These are phyloP conservation scores for Festucalex cinctus DNA, from an alignment of 2,113 vertebrate genomes.

Conservation along the genomic window DNA sequence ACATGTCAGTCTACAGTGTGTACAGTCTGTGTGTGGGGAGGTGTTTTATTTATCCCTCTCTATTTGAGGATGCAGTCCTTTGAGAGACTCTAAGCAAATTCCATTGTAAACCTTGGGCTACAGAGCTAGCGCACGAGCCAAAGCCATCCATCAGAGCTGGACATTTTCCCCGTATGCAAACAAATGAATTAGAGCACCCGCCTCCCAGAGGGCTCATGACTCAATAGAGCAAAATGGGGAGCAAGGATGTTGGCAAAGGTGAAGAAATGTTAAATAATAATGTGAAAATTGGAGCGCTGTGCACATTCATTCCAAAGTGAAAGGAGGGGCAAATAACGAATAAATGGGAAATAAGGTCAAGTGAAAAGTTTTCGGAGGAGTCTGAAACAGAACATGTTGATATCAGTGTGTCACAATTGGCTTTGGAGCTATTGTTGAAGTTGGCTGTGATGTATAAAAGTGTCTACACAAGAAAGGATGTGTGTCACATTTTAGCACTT, in stretches of 20 bases:
- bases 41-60: conserved; percentile 61
- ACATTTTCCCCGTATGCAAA: conserved; percentile 64
- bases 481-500: conserved; percentile 45
- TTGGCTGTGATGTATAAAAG: conserved; percentile 48
- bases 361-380: conserved; percentile 30
- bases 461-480: conserved; percentile 32
- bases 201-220: conserved; percentile 27
- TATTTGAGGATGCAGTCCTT: conserved; percentile 58
- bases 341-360: conserved; percentile 52
- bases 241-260: conserved; percentile 33
- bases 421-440: conserved; percentile 47
- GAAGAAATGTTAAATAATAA: conserved; percentile 38
- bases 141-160: conserved; percentile 67
- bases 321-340: conserved; percentile 44
- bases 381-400: conserved; percentile 15
- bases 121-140: conserved; percentile 41
- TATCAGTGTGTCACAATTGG: conserved; percentile 11
- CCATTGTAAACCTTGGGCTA: conserved; percentile 49
- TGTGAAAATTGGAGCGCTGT: conserved; percentile 47
- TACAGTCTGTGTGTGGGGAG: conserved; percentile 12
- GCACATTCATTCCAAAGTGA: conserved; percentile 21
- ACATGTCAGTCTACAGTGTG: conserved; percentile 25
- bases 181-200: conserved; percentile 64
- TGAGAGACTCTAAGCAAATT: conserved; percentile 55
- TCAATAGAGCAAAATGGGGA: conserved; percentile 36